Percentiles rank a stretch among this genome's conserved stretches.
Evolutionary conservation across 2,888 invertebrate genomes (phyloP).

Genomic region (Maniola hyperantus): DNA sequence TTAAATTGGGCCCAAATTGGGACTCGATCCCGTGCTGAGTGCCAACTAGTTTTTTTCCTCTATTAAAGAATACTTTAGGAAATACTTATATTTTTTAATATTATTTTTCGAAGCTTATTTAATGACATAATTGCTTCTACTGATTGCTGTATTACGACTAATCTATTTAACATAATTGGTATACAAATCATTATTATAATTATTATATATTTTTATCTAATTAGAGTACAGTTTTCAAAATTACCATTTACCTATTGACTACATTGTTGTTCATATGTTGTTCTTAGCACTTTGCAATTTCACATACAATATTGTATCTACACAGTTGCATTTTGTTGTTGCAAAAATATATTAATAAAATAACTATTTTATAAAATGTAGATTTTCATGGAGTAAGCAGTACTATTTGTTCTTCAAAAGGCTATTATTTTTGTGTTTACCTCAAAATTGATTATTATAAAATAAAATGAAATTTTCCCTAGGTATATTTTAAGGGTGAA

Average conservation of each 20-base stretch:
- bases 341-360: slow-evolving; percentile 58
- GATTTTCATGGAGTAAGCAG: slow-evolving; percentile 76
- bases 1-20: slow-evolving; percentile 25
- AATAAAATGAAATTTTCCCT: not conserved
- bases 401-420: slow-evolving; percentile 36
- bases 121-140: slow-evolving; percentile 9
- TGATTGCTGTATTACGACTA: slow-evolving; percentile 20
- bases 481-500: not conserved
- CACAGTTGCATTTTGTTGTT: slow-evolving; percentile 73
- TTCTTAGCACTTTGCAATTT: slow-evolving; percentile 69
- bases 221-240: slow-evolving; percentile 17
- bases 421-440: not conserved
- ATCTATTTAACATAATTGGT: not conserved
- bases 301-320: slow-evolving; percentile 65
- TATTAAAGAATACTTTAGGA: not conserved
- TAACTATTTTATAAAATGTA: slow-evolving; percentile 61
- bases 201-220: not conserved
- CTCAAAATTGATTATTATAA: not conserved
- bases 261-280: slow-evolving; percentile 47
- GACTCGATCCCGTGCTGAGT: slow-evolving; percentile 9
- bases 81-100: not conserved
- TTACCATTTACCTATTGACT: slow-evolving; percentile 24
- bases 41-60: slow-evolving; percentile 1
- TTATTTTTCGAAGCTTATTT: not conserved
- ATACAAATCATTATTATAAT: not conserved